These are phyloP conservation scores for Brachyalestes nurse DNA, from an alignment of 2,797 vertebrate species.

Conservation along the genomic window DNA sequence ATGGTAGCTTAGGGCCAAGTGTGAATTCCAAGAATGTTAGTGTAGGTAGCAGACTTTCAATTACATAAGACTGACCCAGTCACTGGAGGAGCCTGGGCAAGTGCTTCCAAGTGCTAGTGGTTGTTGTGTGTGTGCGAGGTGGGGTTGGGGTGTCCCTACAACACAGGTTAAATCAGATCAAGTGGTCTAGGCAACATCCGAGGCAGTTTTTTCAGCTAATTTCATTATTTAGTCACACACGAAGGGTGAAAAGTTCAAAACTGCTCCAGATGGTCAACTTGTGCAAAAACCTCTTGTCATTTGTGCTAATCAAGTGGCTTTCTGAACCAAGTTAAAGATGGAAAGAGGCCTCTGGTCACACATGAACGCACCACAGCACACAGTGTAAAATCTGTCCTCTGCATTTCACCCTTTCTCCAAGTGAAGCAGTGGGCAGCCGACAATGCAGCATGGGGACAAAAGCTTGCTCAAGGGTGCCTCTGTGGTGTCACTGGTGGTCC, in stretches of 20 bases:
- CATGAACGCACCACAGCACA: too few relatives aligned
- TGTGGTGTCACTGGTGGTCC: too few relatives aligned
- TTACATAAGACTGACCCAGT: conserved; percentile 11
- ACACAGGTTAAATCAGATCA: not conserved
- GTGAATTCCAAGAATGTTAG: not conserved
- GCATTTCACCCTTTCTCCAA: too few relatives aligned
- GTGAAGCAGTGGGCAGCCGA: too few relatives aligned
- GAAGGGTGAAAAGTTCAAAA: conserved; percentile 31
- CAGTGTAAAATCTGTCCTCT: too few relatives aligned
- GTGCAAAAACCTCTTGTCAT: conserved; percentile 60
- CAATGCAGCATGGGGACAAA: too few relatives aligned
- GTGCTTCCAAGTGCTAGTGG: not conserved
- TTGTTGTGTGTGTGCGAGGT: too few relatives aligned
- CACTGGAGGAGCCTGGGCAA: not conserved
- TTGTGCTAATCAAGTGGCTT: conserved; percentile 69
- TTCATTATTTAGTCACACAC: conserved; percentile 11
- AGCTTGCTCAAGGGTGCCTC: too few relatives aligned
- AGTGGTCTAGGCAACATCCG: not conserved
- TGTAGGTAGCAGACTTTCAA: not conserved
- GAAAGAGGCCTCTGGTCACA: conserved; percentile 9
- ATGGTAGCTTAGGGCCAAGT: not conserved
- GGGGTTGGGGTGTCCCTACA: not conserved
- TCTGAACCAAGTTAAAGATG: conserved; percentile 55
- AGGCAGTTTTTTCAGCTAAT: conserved; percentile 2
- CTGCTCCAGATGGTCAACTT: conserved; percentile 52